These are phyloP conservation scores for Eupithecia subfuscata DNA, from an alignment of 2,888 invertebrate genomes.

Conservation along the genomic window DNA sequence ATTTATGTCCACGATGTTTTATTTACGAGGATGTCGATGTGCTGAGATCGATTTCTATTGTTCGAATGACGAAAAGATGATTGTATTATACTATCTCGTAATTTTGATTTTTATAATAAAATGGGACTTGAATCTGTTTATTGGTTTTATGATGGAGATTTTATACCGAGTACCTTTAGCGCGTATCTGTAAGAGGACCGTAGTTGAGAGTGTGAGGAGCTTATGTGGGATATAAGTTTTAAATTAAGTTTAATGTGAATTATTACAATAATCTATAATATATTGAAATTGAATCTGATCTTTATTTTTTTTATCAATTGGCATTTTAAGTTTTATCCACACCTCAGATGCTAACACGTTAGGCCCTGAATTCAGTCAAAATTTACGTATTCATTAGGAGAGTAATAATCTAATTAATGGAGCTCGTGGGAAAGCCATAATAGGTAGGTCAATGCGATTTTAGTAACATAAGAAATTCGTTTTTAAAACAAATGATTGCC, in stretches of 20 bases:
- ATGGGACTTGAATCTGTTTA: conserved; percentile 84
- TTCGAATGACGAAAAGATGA: conserved; percentile 78
- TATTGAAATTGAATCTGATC: conserved; percentile 84
- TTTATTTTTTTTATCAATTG: conserved; percentile 82
- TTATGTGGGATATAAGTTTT: conserved; percentile 82
- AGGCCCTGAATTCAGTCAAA: conserved; percentile 19
- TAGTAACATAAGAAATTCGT: not conserved
- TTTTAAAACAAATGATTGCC: not conserved
- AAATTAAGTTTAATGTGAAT: conserved; percentile 84
- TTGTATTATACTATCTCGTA: conserved; percentile 82
- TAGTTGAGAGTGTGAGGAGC: conserved; percentile 81
- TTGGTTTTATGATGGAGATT: conserved; percentile 84
- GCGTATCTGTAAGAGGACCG: conserved; percentile 78
- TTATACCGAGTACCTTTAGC: conserved; percentile 83
- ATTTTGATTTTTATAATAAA: conserved; percentile 85
- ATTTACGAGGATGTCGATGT: conserved; percentile 80
- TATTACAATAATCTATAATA: conserved; percentile 84
- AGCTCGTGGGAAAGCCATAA: not conserved
- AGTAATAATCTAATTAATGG: not conserved
- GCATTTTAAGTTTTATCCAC: conserved; percentile 68
- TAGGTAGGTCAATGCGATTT: not conserved
- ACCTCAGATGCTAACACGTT: conserved; percentile 48
- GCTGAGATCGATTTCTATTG: conserved; percentile 81
- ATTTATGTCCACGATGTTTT: conserved; percentile 80
- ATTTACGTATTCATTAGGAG: not conserved